Percentiles rank a stretch among this genome's conserved stretches.
Conservation (phyloP, 1,140 invertebrate genomes). For the Dendrolimus punctatus region DNA sequence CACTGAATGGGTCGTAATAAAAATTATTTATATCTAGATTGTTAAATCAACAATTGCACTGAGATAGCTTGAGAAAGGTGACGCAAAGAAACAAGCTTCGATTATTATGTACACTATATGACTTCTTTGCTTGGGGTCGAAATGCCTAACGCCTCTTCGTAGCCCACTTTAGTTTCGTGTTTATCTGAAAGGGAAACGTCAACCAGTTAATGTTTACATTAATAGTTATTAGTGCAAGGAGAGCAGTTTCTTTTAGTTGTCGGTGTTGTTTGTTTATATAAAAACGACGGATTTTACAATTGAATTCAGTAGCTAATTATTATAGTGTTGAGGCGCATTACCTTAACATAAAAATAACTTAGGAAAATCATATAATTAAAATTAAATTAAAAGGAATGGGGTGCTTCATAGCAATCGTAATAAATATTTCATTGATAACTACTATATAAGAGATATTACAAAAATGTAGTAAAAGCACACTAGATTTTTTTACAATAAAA, state of each 20-base stretch:
- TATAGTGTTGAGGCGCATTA: no score
- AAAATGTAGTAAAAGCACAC: no score
- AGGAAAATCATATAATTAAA: not conserved
- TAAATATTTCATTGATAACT: not conserved
- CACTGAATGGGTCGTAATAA: not conserved
- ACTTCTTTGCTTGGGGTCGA: constrained; percentile 94
- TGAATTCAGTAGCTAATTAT: no score
- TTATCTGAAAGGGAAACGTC: constrained; percentile 47
- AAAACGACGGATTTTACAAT: no score
- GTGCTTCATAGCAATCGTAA: not conserved
- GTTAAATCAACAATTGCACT: constrained; percentile 65
- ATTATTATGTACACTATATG: constrained; percentile 58
- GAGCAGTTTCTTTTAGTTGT: no score
- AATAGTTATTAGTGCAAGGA: no score
- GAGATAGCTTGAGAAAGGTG: constrained; percentile 40
- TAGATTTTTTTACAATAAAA: no score
- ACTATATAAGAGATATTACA: no score
- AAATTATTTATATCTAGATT: constrained; percentile 51
- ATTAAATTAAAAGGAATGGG: constrained; percentile 3
- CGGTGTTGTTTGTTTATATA: no score
- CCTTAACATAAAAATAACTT: constrained; percentile 11
- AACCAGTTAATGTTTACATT: no score
- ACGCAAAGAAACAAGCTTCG: constrained; percentile 26
- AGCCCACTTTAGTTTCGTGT: constrained; percentile 70
- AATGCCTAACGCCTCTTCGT: constrained; percentile 89